A percentile compares a stretch with the other conserved stretches of the same genome.
phyloP scores from a whole-genome alignment of 2,797 vertebrate genomes.

The Coluber constrictor region DNA sequence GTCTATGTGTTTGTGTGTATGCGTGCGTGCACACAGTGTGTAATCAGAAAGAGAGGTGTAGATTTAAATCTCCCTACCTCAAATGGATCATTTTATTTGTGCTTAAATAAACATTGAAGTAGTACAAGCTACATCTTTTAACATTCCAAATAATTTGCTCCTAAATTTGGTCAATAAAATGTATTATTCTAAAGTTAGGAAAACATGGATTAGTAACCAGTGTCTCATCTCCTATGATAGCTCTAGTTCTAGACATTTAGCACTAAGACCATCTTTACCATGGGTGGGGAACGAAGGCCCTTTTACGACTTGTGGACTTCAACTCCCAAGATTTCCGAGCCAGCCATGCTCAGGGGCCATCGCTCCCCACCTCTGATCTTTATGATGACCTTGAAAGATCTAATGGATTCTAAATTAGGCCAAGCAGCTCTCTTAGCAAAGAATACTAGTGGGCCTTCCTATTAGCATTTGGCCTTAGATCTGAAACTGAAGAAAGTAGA shows the following conservation, averaged over 20 bases:
- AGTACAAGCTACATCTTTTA: background rate
- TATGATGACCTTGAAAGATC: background rate
- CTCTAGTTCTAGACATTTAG: slow-evolving; percentile 11
- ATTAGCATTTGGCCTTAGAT: no score
- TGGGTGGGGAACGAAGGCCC: no score
- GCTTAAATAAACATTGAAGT: background rate
- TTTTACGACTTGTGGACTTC: no score
- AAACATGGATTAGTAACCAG: background rate
- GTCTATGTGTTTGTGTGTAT: no score
- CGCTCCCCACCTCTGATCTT: no score
- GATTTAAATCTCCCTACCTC: background rate
- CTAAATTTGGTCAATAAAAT: background rate
- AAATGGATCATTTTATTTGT: background rate
- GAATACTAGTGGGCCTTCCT: background rate
- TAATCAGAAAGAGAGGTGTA: background rate
- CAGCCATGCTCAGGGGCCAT: no score
- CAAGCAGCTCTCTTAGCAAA: slow-evolving; percentile 5
- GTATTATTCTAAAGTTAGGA: background rate
- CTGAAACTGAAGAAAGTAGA: no score
- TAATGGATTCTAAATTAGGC: slow-evolving; percentile 5
- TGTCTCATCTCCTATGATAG: background rate
- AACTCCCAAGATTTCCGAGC: no score
- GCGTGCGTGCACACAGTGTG: background rate
- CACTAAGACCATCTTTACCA: background rate
- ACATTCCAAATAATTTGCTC: background rate